Evolutionary conservation across 2,888 invertebrate species (phyloP).

Genomic region (Arctia plantaginis): DNA sequence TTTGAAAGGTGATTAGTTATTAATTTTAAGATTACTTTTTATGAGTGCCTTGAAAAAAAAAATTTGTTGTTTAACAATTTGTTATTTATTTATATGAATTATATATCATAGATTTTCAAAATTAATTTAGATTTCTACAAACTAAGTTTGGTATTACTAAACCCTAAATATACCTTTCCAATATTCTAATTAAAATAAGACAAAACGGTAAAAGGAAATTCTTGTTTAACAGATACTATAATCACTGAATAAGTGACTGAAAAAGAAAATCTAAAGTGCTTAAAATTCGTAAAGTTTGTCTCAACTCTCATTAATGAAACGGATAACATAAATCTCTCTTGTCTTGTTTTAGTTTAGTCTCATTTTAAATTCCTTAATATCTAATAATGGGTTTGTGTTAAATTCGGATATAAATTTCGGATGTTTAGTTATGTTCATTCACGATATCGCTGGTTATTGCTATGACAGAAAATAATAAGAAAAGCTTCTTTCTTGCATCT

Average conservation of each 20-base stretch:
- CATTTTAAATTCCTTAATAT: not conserved
- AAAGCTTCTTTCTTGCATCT: no score
- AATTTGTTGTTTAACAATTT: no score
- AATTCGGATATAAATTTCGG: not conserved
- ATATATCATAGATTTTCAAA: no score
- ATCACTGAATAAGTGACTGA: not conserved
- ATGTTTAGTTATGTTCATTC: not conserved
- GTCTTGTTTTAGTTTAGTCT: not conserved
- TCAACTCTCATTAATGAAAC: slow-evolving; percentile 2
- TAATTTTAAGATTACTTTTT: no score
- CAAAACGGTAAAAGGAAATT: not conserved
- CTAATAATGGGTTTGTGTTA: not conserved
- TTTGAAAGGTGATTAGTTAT: no score
- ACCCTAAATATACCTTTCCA: not conserved
- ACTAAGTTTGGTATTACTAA: no score
- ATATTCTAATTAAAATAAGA: not conserved
- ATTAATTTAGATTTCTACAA: no score
- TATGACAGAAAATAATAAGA: no score
- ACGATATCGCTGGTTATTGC: not conserved
- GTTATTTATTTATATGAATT: no score
- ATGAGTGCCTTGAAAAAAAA: no score
- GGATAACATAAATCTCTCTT: slow-evolving; percentile 1
- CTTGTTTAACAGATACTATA: not conserved
- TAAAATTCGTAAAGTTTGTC: not conserved
- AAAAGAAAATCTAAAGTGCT: not conserved